Conservation (phyloP, 2,888 invertebrate genomes). For the Chrysolina oricalcia region DNA sequence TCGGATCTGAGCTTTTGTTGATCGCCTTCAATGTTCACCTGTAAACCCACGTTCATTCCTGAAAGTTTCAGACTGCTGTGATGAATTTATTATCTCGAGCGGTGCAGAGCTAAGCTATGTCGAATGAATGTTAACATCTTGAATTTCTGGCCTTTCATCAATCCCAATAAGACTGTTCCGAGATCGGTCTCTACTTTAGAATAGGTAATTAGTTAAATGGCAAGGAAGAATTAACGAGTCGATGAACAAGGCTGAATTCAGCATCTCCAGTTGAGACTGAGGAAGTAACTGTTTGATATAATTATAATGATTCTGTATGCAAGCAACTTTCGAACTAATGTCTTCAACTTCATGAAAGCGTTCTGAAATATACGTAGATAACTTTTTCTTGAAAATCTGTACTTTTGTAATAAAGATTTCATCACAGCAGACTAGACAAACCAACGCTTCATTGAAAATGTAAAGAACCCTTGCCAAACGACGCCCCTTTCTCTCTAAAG, state of each 20-base stretch:
- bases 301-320: too few species aligned
- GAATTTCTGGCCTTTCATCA: slow-evolving; percentile 14
- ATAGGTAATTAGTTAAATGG: background rate
- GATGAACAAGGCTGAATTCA: background rate
- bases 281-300: too few species aligned
- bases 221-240: background rate
- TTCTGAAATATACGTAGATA: too few species aligned
- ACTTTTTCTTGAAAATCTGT: too few species aligned
- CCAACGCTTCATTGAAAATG: too few species aligned
- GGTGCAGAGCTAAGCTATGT: slow-evolving; percentile 6
- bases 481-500: too few species aligned
- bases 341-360: too few species aligned
- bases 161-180: slow-evolving; percentile 7
- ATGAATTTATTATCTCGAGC: slow-evolving; percentile 7
- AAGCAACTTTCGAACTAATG: too few species aligned
- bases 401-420: too few species aligned
- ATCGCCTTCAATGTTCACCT: slow-evolving; percentile 23
- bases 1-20: slow-evolving; percentile 21
- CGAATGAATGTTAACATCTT: slow-evolving; percentile 19
- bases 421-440: too few species aligned
- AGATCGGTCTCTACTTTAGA: background rate
- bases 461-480: too few species aligned
- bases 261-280: too few species aligned
- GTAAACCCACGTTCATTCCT: slow-evolving; percentile 19
- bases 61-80: slow-evolving; percentile 19